These are phyloP conservation scores for Oscheius sp. DNA, from an alignment of 2,888 invertebrate species.

Conservation along the genomic window DNA sequence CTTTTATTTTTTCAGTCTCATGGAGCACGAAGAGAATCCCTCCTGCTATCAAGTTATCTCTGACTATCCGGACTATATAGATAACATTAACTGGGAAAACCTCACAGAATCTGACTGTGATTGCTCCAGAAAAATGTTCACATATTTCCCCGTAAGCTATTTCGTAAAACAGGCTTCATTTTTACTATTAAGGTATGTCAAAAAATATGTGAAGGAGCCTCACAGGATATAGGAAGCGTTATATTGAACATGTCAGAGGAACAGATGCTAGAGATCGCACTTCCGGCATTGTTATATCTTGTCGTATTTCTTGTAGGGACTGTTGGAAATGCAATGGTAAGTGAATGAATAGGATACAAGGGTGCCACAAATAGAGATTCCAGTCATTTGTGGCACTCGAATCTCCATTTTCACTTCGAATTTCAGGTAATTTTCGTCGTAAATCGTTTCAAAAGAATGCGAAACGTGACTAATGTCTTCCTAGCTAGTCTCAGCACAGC, in stretches of 20 bases:
- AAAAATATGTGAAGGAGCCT: neutral
- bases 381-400: neutral
- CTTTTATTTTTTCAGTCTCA: neutral
- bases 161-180: slow-evolving; percentile 31
- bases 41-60: slow-evolving; percentile 11
- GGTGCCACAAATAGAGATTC: no score
- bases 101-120: slow-evolving; percentile 15
- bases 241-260: slow-evolving; percentile 45
- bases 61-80: neutral
- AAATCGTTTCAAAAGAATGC: slow-evolving; percentile 61
- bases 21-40: slow-evolving; percentile 18
- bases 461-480: slow-evolving; percentile 78
- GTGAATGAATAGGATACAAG: no score
- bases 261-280: slow-evolving; percentile 51
- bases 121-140: slow-evolving; percentile 2
- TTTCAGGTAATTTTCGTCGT: slow-evolving; percentile 60
- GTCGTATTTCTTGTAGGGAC: slow-evolving; percentile 61
- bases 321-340: slow-evolving; percentile 58
- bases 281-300: slow-evolving; percentile 57
- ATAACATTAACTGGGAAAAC: slow-evolving; percentile 18
- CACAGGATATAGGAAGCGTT: no score
- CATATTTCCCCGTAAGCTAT: slow-evolving; percentile 1
- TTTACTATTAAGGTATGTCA: slow-evolving; percentile 35
- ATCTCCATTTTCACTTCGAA: neutral
- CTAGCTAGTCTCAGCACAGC: slow-evolving; percentile 79